These are phyloP conservation scores for Oscheius sp. DNA, from an alignment of 2,888 invertebrate species.

Conservation along the genomic window DNA sequence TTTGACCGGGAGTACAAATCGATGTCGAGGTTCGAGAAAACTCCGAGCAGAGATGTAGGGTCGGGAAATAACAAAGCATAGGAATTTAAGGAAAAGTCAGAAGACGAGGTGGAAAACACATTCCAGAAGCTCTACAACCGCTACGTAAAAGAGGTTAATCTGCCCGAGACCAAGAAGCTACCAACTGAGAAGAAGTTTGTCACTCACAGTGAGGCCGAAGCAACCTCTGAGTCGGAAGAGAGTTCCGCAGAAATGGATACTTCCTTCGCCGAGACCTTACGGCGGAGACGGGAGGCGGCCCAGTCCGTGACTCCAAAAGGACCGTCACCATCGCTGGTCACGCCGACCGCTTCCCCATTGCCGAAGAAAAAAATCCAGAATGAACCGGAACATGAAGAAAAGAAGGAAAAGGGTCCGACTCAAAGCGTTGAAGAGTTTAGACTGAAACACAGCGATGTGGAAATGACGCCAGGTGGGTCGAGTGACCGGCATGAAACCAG, in stretches of 20 bases:
- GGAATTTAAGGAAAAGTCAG: conserved; percentile 26
- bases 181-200: not conserved
- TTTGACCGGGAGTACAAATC: conserved; percentile 35
- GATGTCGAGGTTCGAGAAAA: conserved; percentile 26
- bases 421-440: conserved; percentile 7
- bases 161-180: not conserved
- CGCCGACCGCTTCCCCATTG: conserved; percentile 21
- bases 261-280: not conserved
- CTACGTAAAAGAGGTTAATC: conserved; percentile 44
- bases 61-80: not conserved
- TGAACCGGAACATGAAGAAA: not conserved
- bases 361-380: not conserved
- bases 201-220: conserved; percentile 29
- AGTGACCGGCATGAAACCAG: not conserved
- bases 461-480: conserved; percentile 34
- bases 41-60: conserved; percentile 8
- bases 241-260: not conserved
- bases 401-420: not conserved
- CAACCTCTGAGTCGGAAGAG: not conserved
- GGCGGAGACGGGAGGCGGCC: not conserved
- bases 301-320: conserved; percentile 24
- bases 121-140: conserved; percentile 54
- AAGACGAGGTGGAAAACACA: conserved; percentile 54
- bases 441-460: conserved; percentile 25
- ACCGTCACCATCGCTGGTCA: conserved; percentile 19